Percentiles rank a stretch among this genome's conserved stretches.
Evolutionary conservation across 35 echinoderm and acorn worm genomes (phyloP).

Genomic region (Acanthaster planci): DNA sequence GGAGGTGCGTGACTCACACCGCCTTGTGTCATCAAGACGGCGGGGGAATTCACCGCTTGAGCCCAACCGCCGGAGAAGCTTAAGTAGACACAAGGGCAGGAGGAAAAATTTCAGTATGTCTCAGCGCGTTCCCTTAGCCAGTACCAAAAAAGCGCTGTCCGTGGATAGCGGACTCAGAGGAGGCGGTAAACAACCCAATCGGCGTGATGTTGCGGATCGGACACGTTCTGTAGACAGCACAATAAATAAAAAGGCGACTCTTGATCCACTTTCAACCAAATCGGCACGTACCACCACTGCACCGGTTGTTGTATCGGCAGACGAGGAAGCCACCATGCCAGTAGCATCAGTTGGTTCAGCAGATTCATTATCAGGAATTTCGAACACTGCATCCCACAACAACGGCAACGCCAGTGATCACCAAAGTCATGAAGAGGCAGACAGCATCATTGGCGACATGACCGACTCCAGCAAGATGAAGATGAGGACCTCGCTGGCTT

Average conservation of each 20-base stretch:
- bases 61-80: background rate
- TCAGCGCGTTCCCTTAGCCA: background rate
- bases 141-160: background rate
- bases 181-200: conserved; percentile 16
- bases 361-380: background rate
- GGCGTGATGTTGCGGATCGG: background rate
- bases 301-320: background rate
- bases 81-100: background rate
- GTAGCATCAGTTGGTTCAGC: background rate
- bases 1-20: conserved; percentile 12
- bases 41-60: conserved; percentile 1
- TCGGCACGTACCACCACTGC: too few species aligned
- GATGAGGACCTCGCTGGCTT: background rate
- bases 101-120: conserved; percentile 19
- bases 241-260: background rate
- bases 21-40: conserved; percentile 21
- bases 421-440: background rate
- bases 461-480: background rate
- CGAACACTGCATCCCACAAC: conserved; percentile 13
- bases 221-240: background rate
- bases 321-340: background rate
- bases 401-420: background rate
- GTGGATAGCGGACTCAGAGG: background rate
- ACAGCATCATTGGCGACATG: background rate
- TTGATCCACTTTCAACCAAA: background rate